Percentiles rank a stretch among this genome's conserved stretches.
These are phyloP conservation scores for Halichondria panicea DNA, from an alignment of 37 sponge, comb jelly and placozoan species.

Conservation along the genomic window DNA sequence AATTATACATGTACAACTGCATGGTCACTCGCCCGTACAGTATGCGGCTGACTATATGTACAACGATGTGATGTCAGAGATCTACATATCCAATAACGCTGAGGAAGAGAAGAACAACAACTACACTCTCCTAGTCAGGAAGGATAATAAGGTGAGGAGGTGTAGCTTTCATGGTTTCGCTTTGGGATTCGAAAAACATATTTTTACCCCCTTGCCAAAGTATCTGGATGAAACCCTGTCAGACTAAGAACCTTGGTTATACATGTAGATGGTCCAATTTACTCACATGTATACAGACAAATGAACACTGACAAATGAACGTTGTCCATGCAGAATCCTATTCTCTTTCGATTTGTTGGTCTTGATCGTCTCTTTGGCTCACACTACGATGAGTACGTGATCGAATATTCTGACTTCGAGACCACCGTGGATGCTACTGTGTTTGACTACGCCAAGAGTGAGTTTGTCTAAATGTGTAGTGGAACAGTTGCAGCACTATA, in stretches of 20 bases:
- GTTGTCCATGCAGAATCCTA: conserved; percentile 49
- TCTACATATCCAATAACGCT: conserved; percentile 39
- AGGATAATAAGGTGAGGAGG: conserved; percentile 29
- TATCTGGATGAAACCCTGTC: too few species aligned
- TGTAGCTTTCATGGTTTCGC: too few species aligned
- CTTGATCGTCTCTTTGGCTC: conserved; percentile 89
- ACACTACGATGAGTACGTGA: conserved; percentile 86
- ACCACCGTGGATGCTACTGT: conserved; percentile 11
- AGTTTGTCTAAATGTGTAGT: background rate
- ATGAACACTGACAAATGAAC: too few species aligned
- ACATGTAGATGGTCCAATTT: too few species aligned
- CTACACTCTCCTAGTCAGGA: conserved; percentile 50
- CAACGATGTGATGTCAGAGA: background rate
- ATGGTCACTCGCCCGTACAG: too few species aligned
- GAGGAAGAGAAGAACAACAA: conserved; percentile 52
- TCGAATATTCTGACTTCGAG: conserved; percentile 46
- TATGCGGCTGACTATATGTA: conserved; percentile 25
- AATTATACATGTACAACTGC: too few species aligned
- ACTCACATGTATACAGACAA: too few species aligned
- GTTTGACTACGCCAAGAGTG: conserved; percentile 50
- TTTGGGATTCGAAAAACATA: too few species aligned
- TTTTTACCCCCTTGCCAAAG: too few species aligned
- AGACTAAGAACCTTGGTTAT: too few species aligned
- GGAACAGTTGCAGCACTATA: too few species aligned
- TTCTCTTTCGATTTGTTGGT: conserved; percentile 69